Evolutionary conservation across 1,140 invertebrate genomes (phyloP), one percentile per base, ranked within the genome.

Genomic region (Papilio helenus): DNA sequence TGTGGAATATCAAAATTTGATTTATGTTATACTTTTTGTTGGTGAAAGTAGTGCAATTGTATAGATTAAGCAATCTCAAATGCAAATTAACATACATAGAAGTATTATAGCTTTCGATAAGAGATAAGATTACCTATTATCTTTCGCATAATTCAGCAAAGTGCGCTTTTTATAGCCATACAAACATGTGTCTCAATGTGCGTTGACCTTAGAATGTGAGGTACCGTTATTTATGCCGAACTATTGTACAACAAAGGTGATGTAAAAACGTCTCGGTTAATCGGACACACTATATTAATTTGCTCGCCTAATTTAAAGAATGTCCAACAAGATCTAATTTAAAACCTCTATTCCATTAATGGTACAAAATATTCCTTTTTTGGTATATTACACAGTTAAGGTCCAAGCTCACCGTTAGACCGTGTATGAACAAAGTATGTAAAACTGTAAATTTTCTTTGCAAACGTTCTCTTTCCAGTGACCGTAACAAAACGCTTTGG

Each of bases 401-500:
- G 7, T 55, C 18, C 51, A 55, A 55, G 7, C 5, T 55, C 18
- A 55, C 51, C 18, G 51, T 55, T 20, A 7, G 16, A 4, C 18
- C 16, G 34, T 49, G 3, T 49, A 18, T 49, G 16, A n/a, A n/a
- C 51, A 55, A 29, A 26, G 26, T 29, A 18, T 68, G 14, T 68
- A 68, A 29, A 68, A 68, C 61, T 34, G 26, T 68, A 68, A 61
- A 61, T 61, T 58, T 58, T 58, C 58, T 61, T 12, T 26, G 58
- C 68, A 72, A 72, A 44, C 71, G 71, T 72, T 42, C 61, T 68
- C 61, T 29, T 68, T 68, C 61, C 26, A 55, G 46, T 72, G 49
- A 72, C 44, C 68, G 68, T 49, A 20, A 49, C 23, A 39, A 78
- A 79, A 79, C n/a, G 77, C 26, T 68, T 79, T 82, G 80, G 80